A percentile compares a stretch with the other conserved stretches of the same genome.
Conservation (phyloP, 2,113 vertebrate genomes). For the Carollia perspicillata region DNA sequence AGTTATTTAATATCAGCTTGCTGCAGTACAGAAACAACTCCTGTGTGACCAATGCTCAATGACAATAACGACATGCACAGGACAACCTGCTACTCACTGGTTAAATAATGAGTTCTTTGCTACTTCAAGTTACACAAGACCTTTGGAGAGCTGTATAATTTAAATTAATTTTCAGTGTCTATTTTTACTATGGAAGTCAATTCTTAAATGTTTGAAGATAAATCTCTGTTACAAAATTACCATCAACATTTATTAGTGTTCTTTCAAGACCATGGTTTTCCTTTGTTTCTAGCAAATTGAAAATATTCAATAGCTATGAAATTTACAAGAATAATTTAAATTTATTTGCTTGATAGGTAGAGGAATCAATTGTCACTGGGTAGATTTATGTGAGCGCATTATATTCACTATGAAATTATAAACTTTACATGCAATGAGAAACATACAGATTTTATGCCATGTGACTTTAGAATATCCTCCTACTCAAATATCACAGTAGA, state of each 20-base stretch:
- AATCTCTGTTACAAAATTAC: not conserved
- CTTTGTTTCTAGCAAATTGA: constrained; percentile 31
- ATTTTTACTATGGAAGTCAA: constrained; percentile 41
- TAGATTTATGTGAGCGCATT: not conserved
- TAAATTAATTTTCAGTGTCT: constrained; percentile 47
- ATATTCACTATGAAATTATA: not conserved
- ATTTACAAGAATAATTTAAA: constrained; percentile 31
- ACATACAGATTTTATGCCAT: not conserved
- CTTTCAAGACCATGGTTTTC: not conserved
- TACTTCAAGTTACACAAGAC: constrained; percentile 53
- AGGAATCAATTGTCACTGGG: not conserved
- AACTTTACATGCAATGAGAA: constrained; percentile 1
- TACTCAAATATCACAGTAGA: not conserved
- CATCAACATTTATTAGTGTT: not conserved
- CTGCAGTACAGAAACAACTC: constrained; percentile 45
- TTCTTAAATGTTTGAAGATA: not conserved
- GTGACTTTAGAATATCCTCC: not conserved
- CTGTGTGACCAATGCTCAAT: constrained; percentile 18
- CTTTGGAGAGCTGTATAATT: not conserved
- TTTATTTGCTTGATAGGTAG: not conserved
- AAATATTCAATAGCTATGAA: not conserved
- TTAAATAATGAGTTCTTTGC: constrained; percentile 61
- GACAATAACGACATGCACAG: not conserved
- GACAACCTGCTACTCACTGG: constrained; percentile 23
- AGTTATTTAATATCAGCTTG: constrained; percentile 46